These are phyloP conservation scores for Noctuana brunneofusca DNA, from an alignment of 2,888 invertebrate genomes.

Conservation along the genomic window DNA sequence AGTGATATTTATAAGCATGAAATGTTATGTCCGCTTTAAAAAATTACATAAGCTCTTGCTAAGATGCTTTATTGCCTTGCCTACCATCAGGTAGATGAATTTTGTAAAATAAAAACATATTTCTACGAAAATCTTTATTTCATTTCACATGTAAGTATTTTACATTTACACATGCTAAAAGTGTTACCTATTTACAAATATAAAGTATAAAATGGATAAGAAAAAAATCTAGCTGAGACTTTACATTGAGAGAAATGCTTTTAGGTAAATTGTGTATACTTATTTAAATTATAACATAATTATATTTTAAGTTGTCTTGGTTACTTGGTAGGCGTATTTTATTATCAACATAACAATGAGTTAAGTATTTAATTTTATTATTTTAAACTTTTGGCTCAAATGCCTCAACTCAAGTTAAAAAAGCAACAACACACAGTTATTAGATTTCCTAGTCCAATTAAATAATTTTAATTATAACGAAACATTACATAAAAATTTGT, in stretches of 20 bases:
- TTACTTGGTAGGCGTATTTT: no score
- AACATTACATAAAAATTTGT: no score
- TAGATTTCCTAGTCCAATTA: no score
- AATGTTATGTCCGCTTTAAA: not conserved
- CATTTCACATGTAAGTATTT: slow-evolving; percentile 74
- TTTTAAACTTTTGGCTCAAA: no score
- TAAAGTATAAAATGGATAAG: slow-evolving; percentile 58
- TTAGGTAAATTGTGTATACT: not conserved
- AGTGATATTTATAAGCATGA: not conserved
- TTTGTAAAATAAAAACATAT: slow-evolving; percentile 52
- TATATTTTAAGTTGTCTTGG: no score
- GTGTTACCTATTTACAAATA: slow-evolving; percentile 64
- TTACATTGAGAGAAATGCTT: slow-evolving; percentile 19
- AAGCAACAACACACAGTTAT: no score
- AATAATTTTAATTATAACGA: no score
- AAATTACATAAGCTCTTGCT: not conserved
- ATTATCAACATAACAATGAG: no score
- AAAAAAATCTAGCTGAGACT: slow-evolving; percentile 53
- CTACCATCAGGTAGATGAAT: slow-evolving; percentile 18
- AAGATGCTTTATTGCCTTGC: not conserved
- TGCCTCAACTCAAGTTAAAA: no score
- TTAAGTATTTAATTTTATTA: no score
- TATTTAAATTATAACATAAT: not conserved
- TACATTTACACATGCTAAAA: slow-evolving; percentile 61
- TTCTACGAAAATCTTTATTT: slow-evolving; percentile 80